Base-by-base conservation (phyloP, 2,888 invertebrate species). In the Xanthia icteritia region DNA sequence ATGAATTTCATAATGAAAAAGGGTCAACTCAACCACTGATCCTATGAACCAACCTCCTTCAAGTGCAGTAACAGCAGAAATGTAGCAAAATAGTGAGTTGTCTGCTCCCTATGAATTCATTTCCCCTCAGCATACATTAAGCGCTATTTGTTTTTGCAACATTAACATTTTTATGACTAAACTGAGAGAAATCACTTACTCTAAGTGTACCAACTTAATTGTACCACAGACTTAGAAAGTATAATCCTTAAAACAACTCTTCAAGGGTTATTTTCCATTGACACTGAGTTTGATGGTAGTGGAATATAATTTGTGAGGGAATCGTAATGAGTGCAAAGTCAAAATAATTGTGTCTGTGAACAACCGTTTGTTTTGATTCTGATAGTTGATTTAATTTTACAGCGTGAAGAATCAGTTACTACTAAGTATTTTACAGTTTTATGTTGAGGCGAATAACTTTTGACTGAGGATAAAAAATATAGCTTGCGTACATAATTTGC, bases 91-190 rank as follows among this genome's bases (percentile, higher is more conserved):
- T 82, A 88, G 78, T 82, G 77, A 79, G 77, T 77, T 48, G 76
- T 67, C 71, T 66, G 79, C 88, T 74, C 90, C 90, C 88, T 89
- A 90, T 93, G 95, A 94, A 94, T 95, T 94, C 93, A 77, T 89
- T 90, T 91, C 93, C 95, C 96, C 93, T 94, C 91, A 91, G 96
- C 94, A 95, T 96, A 96, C 91, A 96, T 96, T 96, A 96, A 90
- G 89, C 93, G 92, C 92, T 95, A 92, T 95, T 96, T 96, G 96
- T 96, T 96, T 96, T 95, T 94, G 94, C 93, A 91, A 93, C 95
- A 96, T 96, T 96, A 95, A 96, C 96, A 96, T 96, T 96, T 96
- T 96, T 96, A 96, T 96, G 95, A 95, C 95, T 95, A 94, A 94
- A 95, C 94, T 93, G 93, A 95, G 94, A 94, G 93, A 92, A 95